These are phyloP conservation scores for Clarias macrocephalus DNA, from an alignment of 2,113 vertebrate genomes.

Conservation along the genomic window DNA sequence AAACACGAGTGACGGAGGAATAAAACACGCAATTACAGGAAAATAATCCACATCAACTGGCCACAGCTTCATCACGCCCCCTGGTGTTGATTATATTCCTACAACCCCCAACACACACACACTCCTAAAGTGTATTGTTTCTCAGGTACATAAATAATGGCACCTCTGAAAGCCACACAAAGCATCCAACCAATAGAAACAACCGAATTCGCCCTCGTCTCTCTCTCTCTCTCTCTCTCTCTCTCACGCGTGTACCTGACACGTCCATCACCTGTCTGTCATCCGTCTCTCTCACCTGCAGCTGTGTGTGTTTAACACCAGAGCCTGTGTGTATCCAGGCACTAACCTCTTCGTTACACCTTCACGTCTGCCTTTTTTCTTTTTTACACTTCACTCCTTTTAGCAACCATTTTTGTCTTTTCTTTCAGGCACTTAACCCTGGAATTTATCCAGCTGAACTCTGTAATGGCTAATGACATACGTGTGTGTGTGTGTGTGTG, in stretches of 20 bases:
- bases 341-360: not conserved
- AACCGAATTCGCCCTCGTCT: not conserved
- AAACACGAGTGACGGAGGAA: not conserved
- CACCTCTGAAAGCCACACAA: not conserved
- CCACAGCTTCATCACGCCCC: too few species aligned
- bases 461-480: not conserved
- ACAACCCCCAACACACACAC: too few species aligned
- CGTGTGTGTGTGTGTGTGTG: not conserved
- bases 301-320: not conserved
- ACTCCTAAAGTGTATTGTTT: not conserved
- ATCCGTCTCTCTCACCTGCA: not conserved
- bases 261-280: not conserved
- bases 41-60: not conserved
- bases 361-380: not conserved
- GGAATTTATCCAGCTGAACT: not conserved
- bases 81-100: too few species aligned
- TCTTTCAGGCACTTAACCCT: not conserved
- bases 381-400: not conserved
- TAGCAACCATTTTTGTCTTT: not conserved
- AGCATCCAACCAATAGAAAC: not conserved
- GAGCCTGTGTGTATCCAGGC: not conserved
- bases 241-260: not conserved
- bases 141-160: not conserved
- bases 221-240: not conserved
- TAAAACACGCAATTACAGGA: not conserved